Base-by-base conservation (phyloP, 2,888 invertebrate genomes). In the Baccha elongata region DNA sequence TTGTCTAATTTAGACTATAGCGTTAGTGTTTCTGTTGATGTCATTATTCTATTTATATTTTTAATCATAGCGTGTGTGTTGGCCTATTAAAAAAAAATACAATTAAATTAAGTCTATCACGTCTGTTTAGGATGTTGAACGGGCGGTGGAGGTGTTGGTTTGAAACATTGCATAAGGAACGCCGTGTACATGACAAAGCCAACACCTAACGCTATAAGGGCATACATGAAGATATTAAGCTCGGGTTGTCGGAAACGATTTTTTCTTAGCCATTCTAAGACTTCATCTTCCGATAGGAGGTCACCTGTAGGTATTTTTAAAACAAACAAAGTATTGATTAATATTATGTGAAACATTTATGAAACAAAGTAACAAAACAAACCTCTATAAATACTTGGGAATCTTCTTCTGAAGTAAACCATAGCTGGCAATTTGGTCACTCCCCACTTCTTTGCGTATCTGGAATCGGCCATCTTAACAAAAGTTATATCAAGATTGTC, bases 401-500 rank as follows among this genome's bases (percentile, higher is more conserved):
- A 98, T 87, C 97, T 93, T 89, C 96, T 94, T 58, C 98, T 93
- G 91, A 98, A 98, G 90, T 97, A 98, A 2, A 98, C 97, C 85
- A 98, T 94, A 1, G 97, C 96, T 10, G 98, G 98, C 80, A 98
- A 91, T 89, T 96, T 96, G 0, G 96, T 96, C 13, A 98, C 97
- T 19, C 98, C 98, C 96, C 98, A 98, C 91, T 97, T 98, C 65
- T 96, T 93, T 11, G 98, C 98, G 89, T 97, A 98, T 42, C 97
- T 93, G 0, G 96, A 93, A 89, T 98, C 98, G 71, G 96, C 94
- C 95, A 98, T 97, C 91, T 98, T 97, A 0, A 98, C 97, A 89
- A 98, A 97, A 1, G 97, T 97, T 85, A 98, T 97, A 88, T 98
- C 97, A 88, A 98, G 92, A 90, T 97, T 97, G 88, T 98, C 97